Percentiles rank a stretch among this genome's conserved stretches.
Conservation (phyloP, 2,797 vertebrate species). For the Channa striata region DNA sequence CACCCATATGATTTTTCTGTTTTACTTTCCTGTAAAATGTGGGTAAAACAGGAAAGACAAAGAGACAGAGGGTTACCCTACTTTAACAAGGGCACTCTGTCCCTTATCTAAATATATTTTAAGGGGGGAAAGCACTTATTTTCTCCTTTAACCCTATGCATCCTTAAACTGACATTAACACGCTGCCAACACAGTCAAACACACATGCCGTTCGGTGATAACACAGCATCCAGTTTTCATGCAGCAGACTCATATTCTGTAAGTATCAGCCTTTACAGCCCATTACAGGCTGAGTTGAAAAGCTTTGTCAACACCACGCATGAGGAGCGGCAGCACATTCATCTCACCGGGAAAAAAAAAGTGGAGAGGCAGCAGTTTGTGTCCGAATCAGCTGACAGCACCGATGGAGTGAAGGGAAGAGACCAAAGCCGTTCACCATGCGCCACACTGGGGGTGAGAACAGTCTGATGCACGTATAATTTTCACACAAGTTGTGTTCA, state of each 20-base stretch:
- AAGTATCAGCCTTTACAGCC: constrained; percentile 9
- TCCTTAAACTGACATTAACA: constrained; percentile 7
- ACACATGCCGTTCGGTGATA: not conserved
- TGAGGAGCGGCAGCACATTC: constrained; percentile 61
- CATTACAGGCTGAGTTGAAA: constrained; percentile 49
- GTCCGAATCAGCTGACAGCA: constrained; percentile 73
- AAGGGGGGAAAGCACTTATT: constrained; percentile 18
- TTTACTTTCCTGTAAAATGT: constrained; percentile 19
- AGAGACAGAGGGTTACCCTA: constrained; percentile 56
- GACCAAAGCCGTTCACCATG: constrained; percentile 27
- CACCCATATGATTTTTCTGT: not conserved
- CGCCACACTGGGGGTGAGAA: constrained; percentile 9
- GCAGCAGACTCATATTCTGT: constrained; percentile 26
- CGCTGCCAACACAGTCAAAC: not conserved
- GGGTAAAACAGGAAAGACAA: constrained; percentile 41
- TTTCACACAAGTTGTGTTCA: constrained; percentile 15
- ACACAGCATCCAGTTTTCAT: constrained; percentile 1
- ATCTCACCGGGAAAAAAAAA: constrained; percentile 56
- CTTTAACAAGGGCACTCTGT: constrained; percentile 62
- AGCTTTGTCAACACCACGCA: constrained; percentile 69
- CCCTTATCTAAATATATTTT: constrained; percentile 59
- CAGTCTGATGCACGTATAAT: not conserved
- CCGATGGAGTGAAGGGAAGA: constrained; percentile 41
- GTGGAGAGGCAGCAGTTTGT: constrained; percentile 76
- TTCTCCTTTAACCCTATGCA: constrained; percentile 34